Conservation (phyloP, 2,113 vertebrate species). For the Romanogobio albipinnatus region DNA sequence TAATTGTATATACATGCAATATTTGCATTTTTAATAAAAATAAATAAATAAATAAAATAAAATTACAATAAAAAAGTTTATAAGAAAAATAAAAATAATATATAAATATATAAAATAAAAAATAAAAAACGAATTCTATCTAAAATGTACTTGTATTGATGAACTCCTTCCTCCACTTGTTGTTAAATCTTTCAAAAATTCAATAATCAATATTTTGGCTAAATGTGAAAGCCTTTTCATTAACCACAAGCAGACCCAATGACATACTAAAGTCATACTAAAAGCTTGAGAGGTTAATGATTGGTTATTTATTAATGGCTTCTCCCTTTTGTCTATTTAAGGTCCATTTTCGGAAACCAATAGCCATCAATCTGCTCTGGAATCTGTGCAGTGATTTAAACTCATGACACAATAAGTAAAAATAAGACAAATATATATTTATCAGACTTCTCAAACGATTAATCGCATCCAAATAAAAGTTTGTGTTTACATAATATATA, state of each 20-base stretch:
- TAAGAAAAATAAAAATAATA: background rate
- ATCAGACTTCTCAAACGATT: no score
- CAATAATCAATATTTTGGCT: conserved; percentile 3
- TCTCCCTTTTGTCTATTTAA: background rate
- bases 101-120: background rate
- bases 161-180: background rate
- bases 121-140: background rate
- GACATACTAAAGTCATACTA: background rate
- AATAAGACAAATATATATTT: background rate
- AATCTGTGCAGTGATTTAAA: background rate
- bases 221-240: background rate
- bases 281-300: background rate
- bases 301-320: background rate
- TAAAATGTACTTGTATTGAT: background rate
- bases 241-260: background rate
- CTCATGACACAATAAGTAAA: background rate
- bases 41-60: background rate
- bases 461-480: no score
- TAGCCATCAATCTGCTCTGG: background rate
- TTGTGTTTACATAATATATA: no score
- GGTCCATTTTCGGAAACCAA: background rate
- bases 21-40: background rate
- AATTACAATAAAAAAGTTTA: no score
- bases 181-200: background rate
- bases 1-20: background rate